Evolutionary conservation across 1,140 invertebrate genomes (phyloP), one percentile per base, ranked within the genome.

Genomic region (Mizuhopecten yessoensis): DNA sequence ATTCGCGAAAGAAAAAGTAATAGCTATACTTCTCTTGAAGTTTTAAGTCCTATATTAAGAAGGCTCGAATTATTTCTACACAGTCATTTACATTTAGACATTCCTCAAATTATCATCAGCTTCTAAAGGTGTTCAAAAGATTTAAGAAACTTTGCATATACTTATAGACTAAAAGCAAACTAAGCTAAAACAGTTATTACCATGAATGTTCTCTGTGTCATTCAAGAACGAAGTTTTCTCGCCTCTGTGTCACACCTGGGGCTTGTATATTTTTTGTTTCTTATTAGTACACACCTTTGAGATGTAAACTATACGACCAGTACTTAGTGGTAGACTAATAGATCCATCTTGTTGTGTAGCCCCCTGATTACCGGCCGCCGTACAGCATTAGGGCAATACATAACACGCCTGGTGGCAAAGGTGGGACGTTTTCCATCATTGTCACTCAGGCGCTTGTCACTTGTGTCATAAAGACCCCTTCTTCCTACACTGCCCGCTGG

Each of bases 391-490:
- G 57, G 57, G 23, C 57, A 0, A 75, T 29, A 75, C 57, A 75
- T 75, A 75, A 75, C 57, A 75, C 57, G 57, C 57, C 57, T 75
- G 57, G 57, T 75, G 57, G 57, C 57, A 75, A 75, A 75, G 57
- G 57, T 75, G 57, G 57, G 57, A 75, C 57, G 57, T 75, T 75
- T 75, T 75, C 57, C 57, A 75, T 75, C 57, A 75, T 75, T 75
- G 57, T 75, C 57, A 75, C 57, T 75, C 57, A 75, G 57, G 29
- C 57, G 57, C 57, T 75, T 75, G 57, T 75, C 57, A 75, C 17
- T 75, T 75, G 57, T 75, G 57, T 75, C 57, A 75, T 75, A 75
- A 75, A 75, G 57, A 75, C 57, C 57, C 57, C 57, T 75, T 75
- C 57, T 75, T 75, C 57, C 57, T 75, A 75, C 57, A 29, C 57